These are phyloP conservation scores for Pampusana beccarii DNA, from an alignment of 2,113 vertebrate genomes.

Conservation along the genomic window DNA sequence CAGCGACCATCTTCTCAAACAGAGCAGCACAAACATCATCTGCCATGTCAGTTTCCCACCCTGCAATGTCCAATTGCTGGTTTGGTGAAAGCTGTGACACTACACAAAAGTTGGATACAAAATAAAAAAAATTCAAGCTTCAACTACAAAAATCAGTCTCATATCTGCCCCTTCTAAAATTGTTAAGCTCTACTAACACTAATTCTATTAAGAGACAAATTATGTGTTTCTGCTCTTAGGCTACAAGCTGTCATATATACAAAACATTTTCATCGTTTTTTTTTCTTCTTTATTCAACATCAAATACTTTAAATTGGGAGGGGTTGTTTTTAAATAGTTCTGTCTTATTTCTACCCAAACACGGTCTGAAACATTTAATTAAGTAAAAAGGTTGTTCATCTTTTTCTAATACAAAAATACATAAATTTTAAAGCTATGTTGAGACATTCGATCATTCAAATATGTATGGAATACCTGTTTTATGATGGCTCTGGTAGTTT, in stretches of 20 bases:
- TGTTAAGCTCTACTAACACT: not conserved
- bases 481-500: not conserved
- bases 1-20: not conserved
- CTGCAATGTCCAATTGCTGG: not conserved
- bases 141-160: not conserved
- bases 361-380: not conserved
- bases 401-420: not conserved
- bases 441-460: not conserved
- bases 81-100: not conserved
- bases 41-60: not conserved
- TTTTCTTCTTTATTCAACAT: not conserved
- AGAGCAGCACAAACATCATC: not conserved
- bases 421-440: not conserved
- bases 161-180: not conserved
- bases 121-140: not conserved
- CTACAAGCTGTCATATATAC: not conserved
- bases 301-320: not conserved
- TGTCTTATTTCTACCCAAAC: not conserved
- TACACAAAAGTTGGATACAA: not conserved
- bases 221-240: not conserved
- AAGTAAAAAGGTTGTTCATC: not conserved
- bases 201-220: not conserved
- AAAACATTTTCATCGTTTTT: not conserved
- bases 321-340: not conserved
- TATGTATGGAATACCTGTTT: not conserved